Base-by-base conservation (phyloP, 2,888 invertebrate species). In the Ochropleura plecta region DNA sequence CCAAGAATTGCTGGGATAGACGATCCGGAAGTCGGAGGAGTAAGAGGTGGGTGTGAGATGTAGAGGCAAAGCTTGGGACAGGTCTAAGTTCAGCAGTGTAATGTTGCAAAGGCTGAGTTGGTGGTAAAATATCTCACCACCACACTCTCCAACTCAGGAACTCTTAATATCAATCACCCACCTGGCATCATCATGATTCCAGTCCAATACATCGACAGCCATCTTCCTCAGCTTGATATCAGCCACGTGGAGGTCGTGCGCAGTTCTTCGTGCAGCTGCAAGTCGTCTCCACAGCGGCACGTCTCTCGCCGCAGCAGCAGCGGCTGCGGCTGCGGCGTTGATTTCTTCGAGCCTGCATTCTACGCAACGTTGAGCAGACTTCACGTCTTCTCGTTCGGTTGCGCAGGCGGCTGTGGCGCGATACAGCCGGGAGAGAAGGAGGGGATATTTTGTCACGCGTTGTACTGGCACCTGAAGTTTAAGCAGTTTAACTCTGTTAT, bases 381-480 rank as follows among this genome's bases (percentile, higher is more conserved):
- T 97, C 62, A 99, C 97, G 89, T 98, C 97, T 86, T 98, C 98
- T 79, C 98, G 97, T 79, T 98, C 98, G 76, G 98, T 98, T 86
- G 98, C 97, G 89, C 98, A 98, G 53, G 97, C 94, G 3, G 99
- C 98, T 18, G 99, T 99, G 62, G 99, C 98, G 96, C 99, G 99
- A 91, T 98, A 97, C 86, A 99, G 97, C 76, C 99, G 97, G 64
- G 98, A 98, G 90, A 99, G 96, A 85, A 99, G 97, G 88, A 99
- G 97, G 63, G 99, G 99, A 97, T 99, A 99, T 96, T 99, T 99
- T 89, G 99, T 99, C 89, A 99, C 99, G 94, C 99, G 97, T 97
- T 99, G 99, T 82, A 99, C 99, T 84, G 99, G 99, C 89, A 99
- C 98, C 98, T 98, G 89, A 2, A 76, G 73, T 68, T 14, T 40